Base-by-base conservation (phyloP, 2,797 vertebrate species). In the Acipenser ruthenus region DNA sequence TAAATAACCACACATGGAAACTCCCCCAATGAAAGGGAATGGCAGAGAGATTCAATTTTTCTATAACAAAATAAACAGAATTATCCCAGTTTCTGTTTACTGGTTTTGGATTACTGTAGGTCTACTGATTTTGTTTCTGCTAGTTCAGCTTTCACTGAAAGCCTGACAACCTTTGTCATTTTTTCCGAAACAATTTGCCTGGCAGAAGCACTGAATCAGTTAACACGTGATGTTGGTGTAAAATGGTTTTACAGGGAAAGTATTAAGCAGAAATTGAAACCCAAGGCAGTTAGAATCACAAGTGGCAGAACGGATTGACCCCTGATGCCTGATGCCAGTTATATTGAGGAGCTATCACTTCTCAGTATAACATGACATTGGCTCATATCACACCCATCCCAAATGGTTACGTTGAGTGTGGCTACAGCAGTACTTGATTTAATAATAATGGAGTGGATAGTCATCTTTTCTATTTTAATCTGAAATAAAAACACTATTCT, bases 181-280 rank as follows among this genome's bases (percentile, higher is more conserved):
- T 69, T 37, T 59, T 60, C 50, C 65, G 59, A 59, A 71, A 70
- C 67, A 59, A 66, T 69, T 70, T 71, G 67, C 60, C 47, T 12
- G 56, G 60, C 13, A 58, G 62, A 59, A 49, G 49, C 15, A 53
- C 56, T 62, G 56, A 69, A 64, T 48, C 52, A 50, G 71, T 49
- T 59, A 56, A 53, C 52, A 10, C 10, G 49, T 62, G 73, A 18
- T 70, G 65, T 64, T 61, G 71, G 65, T 65, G 65, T 69, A 77
- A 65, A 67, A 56, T 68, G 62, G 67, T 68, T 73, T 77, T 73
- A 74, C 6, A 76, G 69, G 61, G 64, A 67, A 66, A 70, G 69
- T 63, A 74, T 73, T 77, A 72, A 78, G 71, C 69, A 74, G 72
- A 76, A 78, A 77, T 75, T 72, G 70, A 71, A 78, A 76, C 67